Base-by-base conservation (phyloP, 1,140 invertebrate species). In the Panagrolaimus sp. region DNA sequence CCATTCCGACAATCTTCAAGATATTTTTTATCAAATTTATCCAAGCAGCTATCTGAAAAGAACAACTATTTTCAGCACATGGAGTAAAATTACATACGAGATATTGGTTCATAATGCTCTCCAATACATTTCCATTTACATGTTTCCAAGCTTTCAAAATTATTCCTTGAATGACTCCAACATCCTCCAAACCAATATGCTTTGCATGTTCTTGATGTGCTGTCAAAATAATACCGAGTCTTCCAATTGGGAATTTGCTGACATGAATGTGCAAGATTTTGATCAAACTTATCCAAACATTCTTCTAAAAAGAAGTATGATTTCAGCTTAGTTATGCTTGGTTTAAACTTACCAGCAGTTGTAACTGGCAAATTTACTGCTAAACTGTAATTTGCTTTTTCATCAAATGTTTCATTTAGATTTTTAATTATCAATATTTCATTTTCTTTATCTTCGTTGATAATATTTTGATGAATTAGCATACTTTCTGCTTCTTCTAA, bases 181-280 rank as follows among this genome's bases (percentile, higher is more conserved):
- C 78, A 78, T 63, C 74, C 75, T 38, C 75, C 76, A 46, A 65
- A 68, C 78, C 78, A 79, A 63, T 75, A 79, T 76, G 76, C 71
- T 38, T 67, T 44, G 46, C 78, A 79, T 20, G 46, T 47, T 9
- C 72, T 68, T 16, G 48, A 45, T n/a, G 70, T 66, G 7, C 53
- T 42, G 47, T 79, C 76, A 47, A 75, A 79, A 57, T 66, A 80
- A 45, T 74, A 79, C 46, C 78, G 73, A 25, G 43, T 75, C 5
- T 16, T 67, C 76, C 76, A 80, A 75, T 78, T 8, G n/a, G 65
- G 31, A 47, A 46, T 47, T 67, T 63, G 43, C 61, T 66, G 9
- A 73, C 77, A 78, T 3, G 77, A 68, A 38, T 74, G 66, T 16
- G 64, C 53, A 5, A 79, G 62, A 62, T 67, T 74, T 38, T 57